A percentile compares a stretch with the other conserved stretches of the same genome.
phyloP scores from a whole-genome alignment of 2,113 vertebrate genomes.

The Camelus dromedarius region DNA sequence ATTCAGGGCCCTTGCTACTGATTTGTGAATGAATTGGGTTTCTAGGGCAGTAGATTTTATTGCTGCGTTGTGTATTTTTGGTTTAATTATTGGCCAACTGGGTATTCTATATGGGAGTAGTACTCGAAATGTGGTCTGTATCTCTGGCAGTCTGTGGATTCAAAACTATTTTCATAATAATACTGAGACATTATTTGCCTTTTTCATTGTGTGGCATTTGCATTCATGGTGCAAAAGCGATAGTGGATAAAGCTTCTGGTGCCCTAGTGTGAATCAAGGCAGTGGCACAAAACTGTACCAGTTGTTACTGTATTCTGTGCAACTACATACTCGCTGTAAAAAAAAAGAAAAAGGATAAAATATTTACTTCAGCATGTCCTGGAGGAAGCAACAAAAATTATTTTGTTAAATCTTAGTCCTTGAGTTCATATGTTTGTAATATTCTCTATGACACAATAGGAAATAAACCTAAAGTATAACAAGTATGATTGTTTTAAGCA shows the following conservation, averaged over 20 bases:
- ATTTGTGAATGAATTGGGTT: background rate
- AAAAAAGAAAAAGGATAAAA: background rate
- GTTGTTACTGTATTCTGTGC: background rate
- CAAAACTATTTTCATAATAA: background rate
- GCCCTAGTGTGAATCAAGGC: background rate
- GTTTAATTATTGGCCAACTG: background rate
- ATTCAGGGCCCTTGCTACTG: background rate
- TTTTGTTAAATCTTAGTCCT: background rate
- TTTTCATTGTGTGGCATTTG: background rate
- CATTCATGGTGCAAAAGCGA: background rate
- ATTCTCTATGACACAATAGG: background rate
- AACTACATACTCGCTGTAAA: background rate
- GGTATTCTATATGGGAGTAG: background rate
- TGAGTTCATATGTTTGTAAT: background rate
- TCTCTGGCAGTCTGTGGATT: background rate
- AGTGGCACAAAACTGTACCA: background rate
- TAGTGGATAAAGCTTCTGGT: background rate
- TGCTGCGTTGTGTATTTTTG: background rate
- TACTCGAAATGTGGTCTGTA: background rate
- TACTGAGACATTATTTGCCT: background rate
- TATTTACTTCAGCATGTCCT: background rate
- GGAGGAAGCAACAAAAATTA: background rate
- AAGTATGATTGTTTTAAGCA: background rate
- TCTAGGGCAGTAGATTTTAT: background rate
- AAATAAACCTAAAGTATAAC: background rate